phyloP scores from a whole-genome alignment of 2,888 invertebrate genomes.

The Buathra laborator region DNA sequence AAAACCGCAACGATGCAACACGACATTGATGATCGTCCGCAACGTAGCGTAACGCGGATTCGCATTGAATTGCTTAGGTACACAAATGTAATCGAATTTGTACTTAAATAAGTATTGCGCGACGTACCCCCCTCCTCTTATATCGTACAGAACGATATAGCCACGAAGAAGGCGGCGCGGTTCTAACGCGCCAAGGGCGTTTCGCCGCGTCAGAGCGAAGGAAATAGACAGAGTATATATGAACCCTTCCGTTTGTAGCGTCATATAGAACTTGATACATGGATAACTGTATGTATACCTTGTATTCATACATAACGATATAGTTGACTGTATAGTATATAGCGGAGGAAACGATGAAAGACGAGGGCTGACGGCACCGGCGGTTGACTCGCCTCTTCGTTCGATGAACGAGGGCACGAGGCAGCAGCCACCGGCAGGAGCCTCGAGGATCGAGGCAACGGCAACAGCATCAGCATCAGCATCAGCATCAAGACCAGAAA shows the following conservation, averaged over 20 bases:
- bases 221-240: conserved; percentile 32
- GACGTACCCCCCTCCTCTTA: conserved; percentile 6
- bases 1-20: conserved; percentile 3
- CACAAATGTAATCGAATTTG: conserved; percentile 36
- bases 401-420: conserved; percentile 56
- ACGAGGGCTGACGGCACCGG: background rate
- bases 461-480: conserved; percentile 58
- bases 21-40: conserved; percentile 50
- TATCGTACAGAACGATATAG: conserved; percentile 41
- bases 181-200: conserved; percentile 56
- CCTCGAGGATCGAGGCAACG: conserved; percentile 31
- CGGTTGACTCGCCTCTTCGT: conserved; percentile 29
- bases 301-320: conserved; percentile 13
- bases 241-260: background rate
- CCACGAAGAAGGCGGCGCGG: conserved; percentile 34
- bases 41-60: conserved; percentile 44
- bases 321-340: conserved; percentile 6
- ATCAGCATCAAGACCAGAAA: conserved; percentile 67
- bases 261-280: background rate
- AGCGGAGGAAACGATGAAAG: conserved; percentile 15
- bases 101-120: background rate
- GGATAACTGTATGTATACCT: background rate
- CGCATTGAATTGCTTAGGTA: conserved; percentile 48
- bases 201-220: conserved; percentile 11
- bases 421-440: conserved; percentile 30